Conservation (phyloP, 2,797 vertebrate genomes). For the Phoeniculus purpureus region DNA sequence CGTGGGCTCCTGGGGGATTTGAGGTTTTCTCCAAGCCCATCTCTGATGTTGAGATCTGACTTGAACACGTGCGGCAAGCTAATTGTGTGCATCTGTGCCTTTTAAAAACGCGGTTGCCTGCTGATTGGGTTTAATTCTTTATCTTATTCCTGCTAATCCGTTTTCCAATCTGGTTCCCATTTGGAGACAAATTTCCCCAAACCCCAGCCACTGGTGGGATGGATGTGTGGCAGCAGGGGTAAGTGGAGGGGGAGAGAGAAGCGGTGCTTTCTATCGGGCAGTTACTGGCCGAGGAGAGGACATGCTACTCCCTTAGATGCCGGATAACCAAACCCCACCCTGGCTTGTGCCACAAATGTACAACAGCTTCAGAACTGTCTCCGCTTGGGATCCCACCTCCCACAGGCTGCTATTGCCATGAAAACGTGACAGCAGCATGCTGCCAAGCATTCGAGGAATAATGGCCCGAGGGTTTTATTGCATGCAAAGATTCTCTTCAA, state of each 20-base stretch:
- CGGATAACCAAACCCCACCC: background rate
- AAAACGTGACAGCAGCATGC: conserved; percentile 11
- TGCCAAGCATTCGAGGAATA: conserved; percentile 43
- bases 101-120: conserved; percentile 68
- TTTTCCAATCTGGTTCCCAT: conserved; percentile 73
- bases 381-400: conserved; percentile 29
- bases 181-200: conserved; percentile 75
- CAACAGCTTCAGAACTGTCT: conserved; percentile 18
- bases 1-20: conserved; percentile 30
- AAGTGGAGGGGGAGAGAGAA: background rate
- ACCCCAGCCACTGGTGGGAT: conserved; percentile 64
- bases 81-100: conserved; percentile 73
- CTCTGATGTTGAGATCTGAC: conserved; percentile 70
- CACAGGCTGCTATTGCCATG: conserved; percentile 35
- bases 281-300: background rate
- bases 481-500: conserved; percentile 30
- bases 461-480: conserved; percentile 34
- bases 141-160: conserved; percentile 76
- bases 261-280: background rate
- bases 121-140: conserved; percentile 78
- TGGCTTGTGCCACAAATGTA: background rate
- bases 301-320: background rate
- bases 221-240: background rate
- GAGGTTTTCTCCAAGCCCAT: conserved; percentile 65
- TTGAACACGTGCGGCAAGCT: conserved; percentile 62